Conservation (phyloP, 2,888 invertebrate species). For the Latheticus oryzae region DNA sequence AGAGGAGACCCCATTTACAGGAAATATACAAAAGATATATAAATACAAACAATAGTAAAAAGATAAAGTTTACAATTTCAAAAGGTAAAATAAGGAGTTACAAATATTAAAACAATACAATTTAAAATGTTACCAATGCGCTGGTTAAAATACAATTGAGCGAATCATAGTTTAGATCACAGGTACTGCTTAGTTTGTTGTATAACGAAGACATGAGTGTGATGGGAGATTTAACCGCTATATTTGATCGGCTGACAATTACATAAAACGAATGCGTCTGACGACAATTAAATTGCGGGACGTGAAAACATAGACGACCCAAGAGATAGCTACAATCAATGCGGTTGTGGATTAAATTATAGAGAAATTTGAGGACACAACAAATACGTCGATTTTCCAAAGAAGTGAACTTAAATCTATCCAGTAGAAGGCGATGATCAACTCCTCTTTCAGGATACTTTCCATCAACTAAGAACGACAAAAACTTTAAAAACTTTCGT, state of each 20-base stretch:
- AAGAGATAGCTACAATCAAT: neutral
- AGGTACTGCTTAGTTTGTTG: neutral
- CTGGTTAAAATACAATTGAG: no score
- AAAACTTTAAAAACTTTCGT: neutral
- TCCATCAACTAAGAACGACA: neutral
- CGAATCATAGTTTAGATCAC: neutral
- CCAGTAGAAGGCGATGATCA: neutral
- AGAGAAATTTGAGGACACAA: neutral
- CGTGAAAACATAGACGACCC: neutral
- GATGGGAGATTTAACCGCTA: neutral
- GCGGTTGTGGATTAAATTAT: neutral
- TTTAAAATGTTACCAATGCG: no score
- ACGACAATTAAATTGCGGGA: neutral
- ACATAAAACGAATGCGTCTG: neutral
- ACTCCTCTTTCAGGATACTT: neutral
- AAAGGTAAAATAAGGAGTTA: no score
- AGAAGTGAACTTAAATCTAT: neutral
- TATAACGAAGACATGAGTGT: neutral
- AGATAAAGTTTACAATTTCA: no score
- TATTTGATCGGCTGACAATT: neutral
- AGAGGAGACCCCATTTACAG: no score
- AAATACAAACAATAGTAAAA: no score
- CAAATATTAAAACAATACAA: no score
- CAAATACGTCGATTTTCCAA: neutral
- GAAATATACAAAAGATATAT: no score